A percentile compares a stretch with the other conserved stretches of the same genome.
These are phyloP conservation scores for Molossus alvarezi DNA, from an alignment of 2,797 vertebrate species.

Conservation along the genomic window DNA sequence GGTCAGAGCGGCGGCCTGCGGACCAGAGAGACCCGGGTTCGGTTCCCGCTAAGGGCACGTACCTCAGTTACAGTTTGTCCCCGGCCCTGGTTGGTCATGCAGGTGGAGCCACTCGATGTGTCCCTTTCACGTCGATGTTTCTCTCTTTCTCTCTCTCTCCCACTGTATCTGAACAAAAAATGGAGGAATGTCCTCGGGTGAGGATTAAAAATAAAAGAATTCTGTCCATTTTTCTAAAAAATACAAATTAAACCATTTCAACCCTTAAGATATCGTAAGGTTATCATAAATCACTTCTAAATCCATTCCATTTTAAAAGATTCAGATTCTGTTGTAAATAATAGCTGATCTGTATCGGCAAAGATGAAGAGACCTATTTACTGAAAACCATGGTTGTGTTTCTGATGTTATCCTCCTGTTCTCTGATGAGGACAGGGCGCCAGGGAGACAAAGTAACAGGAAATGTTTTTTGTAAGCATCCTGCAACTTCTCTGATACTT, in stretches of 20 bases:
- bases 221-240: slow-evolving; percentile 74
- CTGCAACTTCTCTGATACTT: neutral
- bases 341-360: slow-evolving; percentile 76
- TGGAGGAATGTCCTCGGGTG: too few species aligned
- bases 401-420: slow-evolving; percentile 41
- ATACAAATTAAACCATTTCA: slow-evolving; percentile 56
- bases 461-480: neutral
- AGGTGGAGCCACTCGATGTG: too few species aligned
- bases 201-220: neutral
- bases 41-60: too few species aligned
- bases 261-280: neutral
- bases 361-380: slow-evolving; percentile 76
- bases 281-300: slow-evolving; percentile 39
- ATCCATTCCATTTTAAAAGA: slow-evolving; percentile 55
- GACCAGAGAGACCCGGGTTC: too few species aligned
- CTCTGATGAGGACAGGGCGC: slow-evolving; percentile 8
- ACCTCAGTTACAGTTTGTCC: too few species aligned
- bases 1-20: too few species aligned
- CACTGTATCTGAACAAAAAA: too few species aligned
- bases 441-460: slow-evolving; percentile 7
- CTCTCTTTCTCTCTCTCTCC: too few species aligned
- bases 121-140: too few species aligned
- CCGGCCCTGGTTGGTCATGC: too few species aligned
- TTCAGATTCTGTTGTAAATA: slow-evolving; percentile 61
- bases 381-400: slow-evolving; percentile 51